These are phyloP conservation scores for Eublepharis macularius DNA, from an alignment of 2,113 vertebrate species.

Conservation along the genomic window DNA sequence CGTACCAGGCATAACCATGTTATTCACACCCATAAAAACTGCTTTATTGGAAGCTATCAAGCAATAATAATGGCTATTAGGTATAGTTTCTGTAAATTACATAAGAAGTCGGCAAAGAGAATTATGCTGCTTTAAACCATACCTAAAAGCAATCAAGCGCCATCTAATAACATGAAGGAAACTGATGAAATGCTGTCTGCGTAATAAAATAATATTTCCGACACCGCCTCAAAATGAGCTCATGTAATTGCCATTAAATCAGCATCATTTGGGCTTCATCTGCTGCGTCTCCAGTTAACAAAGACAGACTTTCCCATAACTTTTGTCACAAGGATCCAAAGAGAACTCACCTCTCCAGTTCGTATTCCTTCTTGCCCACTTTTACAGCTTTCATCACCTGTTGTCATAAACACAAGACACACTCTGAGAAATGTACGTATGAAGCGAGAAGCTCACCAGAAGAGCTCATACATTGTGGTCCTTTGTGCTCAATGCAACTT, in stretches of 20 bases:
- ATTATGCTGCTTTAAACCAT: conserved; percentile 45
- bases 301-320: conserved; percentile 24
- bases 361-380: conserved; percentile 83
- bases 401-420: conserved; percentile 62
- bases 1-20: conserved; percentile 25
- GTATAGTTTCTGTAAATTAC: conserved; percentile 59
- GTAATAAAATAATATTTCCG: conserved; percentile 29
- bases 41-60: conserved; percentile 40
- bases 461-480: not conserved
- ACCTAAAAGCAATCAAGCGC: conserved; percentile 48
- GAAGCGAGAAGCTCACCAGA: not conserved
- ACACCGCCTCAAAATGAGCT: not conserved
- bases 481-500: not conserved
- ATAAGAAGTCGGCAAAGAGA: conserved; percentile 40
- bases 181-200: conserved; percentile 20
- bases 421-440: not conserved
- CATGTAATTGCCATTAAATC: not conserved
- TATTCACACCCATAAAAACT: conserved; percentile 54
- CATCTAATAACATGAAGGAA: conserved; percentile 43
- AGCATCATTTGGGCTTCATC: not conserved
- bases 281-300: conserved; percentile 1
- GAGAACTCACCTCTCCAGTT: conserved; percentile 77
- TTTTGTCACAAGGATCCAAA: conserved; percentile 54
- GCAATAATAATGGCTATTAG: conserved; percentile 50
- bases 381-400: conserved; percentile 85